Percentiles rank a stretch among this genome's conserved stretches.
Evolutionary conservation across 1,140 invertebrate genomes (phyloP).

Genomic region (Drosophila truncata): DNA sequence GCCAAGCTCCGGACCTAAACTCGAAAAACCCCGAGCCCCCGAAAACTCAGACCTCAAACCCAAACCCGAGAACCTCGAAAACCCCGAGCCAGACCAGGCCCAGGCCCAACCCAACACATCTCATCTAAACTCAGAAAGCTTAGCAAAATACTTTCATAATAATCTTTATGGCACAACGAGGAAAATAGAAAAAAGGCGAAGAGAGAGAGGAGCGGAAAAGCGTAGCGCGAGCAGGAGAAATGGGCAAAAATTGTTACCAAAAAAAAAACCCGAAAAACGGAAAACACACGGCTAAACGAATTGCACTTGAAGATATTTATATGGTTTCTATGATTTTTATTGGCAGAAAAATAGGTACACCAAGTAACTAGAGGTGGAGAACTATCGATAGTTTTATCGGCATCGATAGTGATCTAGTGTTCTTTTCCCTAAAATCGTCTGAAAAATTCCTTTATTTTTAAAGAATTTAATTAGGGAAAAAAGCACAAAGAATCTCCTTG

Average conservation of each 20-base stretch:
- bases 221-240: constrained; percentile 4
- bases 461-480: too few species aligned
- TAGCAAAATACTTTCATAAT: constrained; percentile 81
- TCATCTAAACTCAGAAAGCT: constrained; percentile 58
- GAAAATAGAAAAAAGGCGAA: constrained; percentile 41
- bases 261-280: constrained; percentile 20
- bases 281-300: constrained; percentile 61
- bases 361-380: too few species aligned
- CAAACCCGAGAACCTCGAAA: too few species aligned
- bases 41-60: neutral
- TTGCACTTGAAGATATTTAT: constrained; percentile 10
- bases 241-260: constrained; percentile 40
- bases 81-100: neutral
- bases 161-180: constrained; percentile 76
- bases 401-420: too few species aligned
- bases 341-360: too few species aligned
- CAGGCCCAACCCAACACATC: constrained; percentile 21
- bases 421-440: too few species aligned
- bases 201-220: neutral
- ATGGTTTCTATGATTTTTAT: neutral
- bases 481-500: too few species aligned
- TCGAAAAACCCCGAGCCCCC: neutral
- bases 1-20: neutral
- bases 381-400: too few species aligned
- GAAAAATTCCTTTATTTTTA: too few species aligned